These are phyloP conservation scores for Leistus spinibarbis DNA, from an alignment of 2,888 invertebrate genomes.

Conservation along the genomic window DNA sequence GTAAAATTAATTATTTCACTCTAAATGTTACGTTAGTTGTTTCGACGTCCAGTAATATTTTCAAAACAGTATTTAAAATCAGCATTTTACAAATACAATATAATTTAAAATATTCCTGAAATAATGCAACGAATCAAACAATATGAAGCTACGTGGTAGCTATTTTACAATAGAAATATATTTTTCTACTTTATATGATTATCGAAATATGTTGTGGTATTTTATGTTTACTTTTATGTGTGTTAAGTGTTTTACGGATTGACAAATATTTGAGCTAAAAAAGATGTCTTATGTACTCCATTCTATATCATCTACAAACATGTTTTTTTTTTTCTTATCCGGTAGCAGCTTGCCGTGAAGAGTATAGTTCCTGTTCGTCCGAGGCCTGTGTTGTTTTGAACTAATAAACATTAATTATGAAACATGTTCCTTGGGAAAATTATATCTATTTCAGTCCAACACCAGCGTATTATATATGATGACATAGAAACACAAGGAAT, in stretches of 20 bases:
- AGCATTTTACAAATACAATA: too few species aligned
- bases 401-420: background rate
- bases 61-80: too few species aligned
- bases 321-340: background rate
- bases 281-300: background rate
- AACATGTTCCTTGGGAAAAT: background rate
- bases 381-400: background rate
- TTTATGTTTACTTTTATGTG: background rate
- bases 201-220: background rate
- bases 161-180: background rate
- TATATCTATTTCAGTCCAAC: background rate
- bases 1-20: too few species aligned
- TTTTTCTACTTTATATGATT: background rate
- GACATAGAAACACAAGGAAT: background rate
- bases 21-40: too few species aligned
- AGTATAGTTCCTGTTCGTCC: background rate
- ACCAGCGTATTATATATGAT: background rate
- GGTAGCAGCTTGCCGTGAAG: background rate
- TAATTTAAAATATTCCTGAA: too few species aligned
- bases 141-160: background rate
- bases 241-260: background rate
- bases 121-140: too few species aligned
- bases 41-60: too few species aligned
- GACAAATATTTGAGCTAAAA: background rate
- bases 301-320: background rate